Percentiles rank a stretch among this genome's conserved stretches.
Conservation (phyloP, 2,113 vertebrate genomes). For the Suncus etruscus region DNA sequence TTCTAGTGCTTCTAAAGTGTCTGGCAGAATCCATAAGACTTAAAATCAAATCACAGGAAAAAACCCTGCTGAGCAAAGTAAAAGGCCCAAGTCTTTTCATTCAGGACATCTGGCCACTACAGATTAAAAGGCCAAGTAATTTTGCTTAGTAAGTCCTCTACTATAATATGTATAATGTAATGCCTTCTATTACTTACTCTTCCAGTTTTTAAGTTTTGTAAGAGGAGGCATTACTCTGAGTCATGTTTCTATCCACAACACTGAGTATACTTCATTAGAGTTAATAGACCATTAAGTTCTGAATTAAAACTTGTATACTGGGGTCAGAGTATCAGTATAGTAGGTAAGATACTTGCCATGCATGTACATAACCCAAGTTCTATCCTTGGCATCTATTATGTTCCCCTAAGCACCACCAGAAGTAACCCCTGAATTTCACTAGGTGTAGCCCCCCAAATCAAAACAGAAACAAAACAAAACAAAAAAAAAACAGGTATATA, state of each 20-base stretch:
- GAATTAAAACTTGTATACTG: background rate
- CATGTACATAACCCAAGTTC: too few relatives aligned
- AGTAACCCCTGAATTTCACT: too few relatives aligned
- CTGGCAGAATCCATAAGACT: background rate
- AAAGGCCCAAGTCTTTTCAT: slow-evolving; percentile 35
- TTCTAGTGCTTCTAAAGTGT: slow-evolving; percentile 33
- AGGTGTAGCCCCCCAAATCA: too few relatives aligned
- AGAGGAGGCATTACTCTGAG: slow-evolving; percentile 10
- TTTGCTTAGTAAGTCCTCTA: background rate
- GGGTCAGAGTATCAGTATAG: background rate
- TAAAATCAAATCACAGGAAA: slow-evolving; percentile 1
- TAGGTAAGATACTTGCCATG: too few relatives aligned
- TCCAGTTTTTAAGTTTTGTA: slow-evolving; percentile 11
- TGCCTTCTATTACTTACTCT: background rate
- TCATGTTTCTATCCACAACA: background rate
- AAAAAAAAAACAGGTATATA: too few relatives aligned
- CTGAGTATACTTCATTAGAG: background rate
- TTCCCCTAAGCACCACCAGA: too few relatives aligned
- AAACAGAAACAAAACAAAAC: too few relatives aligned
- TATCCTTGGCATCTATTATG: too few relatives aligned
- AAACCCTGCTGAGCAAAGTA: background rate
- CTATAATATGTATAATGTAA: background rate
- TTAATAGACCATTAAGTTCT: background rate
- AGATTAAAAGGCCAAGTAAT: background rate
- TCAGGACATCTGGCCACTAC: slow-evolving; percentile 9